A percentile compares a stretch with the other conserved stretches of the same genome.
phyloP scores from a whole-genome alignment of 2,888 invertebrate species.

The Thalpophila matura region DNA sequence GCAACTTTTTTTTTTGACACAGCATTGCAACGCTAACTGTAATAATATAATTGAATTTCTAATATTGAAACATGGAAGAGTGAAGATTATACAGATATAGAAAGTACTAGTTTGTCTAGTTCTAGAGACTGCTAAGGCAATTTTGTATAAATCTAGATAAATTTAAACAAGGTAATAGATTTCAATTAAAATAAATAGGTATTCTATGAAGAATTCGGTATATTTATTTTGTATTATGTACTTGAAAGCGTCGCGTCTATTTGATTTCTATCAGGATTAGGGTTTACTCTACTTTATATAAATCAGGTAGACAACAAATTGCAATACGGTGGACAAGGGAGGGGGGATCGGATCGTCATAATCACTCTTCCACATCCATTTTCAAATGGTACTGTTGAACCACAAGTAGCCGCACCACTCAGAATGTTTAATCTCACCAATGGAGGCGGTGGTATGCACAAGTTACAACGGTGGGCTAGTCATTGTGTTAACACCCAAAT shows the following conservation, averaged over 20 bases:
- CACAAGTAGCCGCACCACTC: constrained; percentile 85
- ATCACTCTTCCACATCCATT: constrained; percentile 90
- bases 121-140: constrained; percentile 75
- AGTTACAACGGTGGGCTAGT: constrained; percentile 77
- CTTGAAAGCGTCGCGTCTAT: constrained; percentile 59
- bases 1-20: constrained; percentile 76
- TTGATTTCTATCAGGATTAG: constrained; percentile 46
- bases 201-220: constrained; percentile 57
- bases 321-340: constrained; percentile 66
- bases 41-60: constrained; percentile 67
- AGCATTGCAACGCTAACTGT: constrained; percentile 72
- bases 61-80: constrained; percentile 89
- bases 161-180: constrained; percentile 52
- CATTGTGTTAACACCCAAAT: constrained; percentile 85
- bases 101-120: constrained; percentile 78
- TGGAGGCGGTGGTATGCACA: constrained; percentile 54
- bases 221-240: constrained; percentile 66
- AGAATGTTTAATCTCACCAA: constrained; percentile 70
- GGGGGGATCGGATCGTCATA: constrained; percentile 65
- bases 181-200: constrained; percentile 45
- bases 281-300: constrained; percentile 38
- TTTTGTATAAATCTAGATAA: constrained; percentile 53
- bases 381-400: constrained; percentile 81
- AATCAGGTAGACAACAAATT: constrained; percentile 64
- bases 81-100: constrained; percentile 84